phyloP scores from a whole-genome alignment of 2,888 invertebrate genomes.

The Lasius platythorax region DNA sequence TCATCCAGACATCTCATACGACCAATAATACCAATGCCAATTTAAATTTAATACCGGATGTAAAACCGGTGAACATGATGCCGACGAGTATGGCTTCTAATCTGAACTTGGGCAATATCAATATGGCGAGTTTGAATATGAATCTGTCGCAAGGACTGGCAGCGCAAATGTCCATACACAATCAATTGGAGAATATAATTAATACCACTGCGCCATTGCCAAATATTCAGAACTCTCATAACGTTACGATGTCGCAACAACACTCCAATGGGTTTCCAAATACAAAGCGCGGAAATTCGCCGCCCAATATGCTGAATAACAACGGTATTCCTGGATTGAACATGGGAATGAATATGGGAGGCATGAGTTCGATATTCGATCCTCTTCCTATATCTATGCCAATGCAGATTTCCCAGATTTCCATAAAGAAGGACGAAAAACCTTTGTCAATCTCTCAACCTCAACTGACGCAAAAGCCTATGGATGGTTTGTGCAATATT shows the following conservation, averaged over 20 bases:
- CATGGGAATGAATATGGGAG: constrained; percentile 86
- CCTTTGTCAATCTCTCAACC: constrained; percentile 90
- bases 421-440: constrained; percentile 88
- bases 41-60: constrained; percentile 80
- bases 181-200: constrained; percentile 82
- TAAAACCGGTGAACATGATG: constrained; percentile 82
- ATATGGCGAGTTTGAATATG: constrained; percentile 80
- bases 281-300: constrained; percentile 86
- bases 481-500: constrained; percentile 82
- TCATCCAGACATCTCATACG: constrained; percentile 76
- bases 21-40: constrained; percentile 71
- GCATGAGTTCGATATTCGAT: constrained; percentile 90
- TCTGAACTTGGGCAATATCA: constrained; percentile 80
- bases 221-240: constrained; percentile 82
- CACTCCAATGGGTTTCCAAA: constrained; percentile 86
- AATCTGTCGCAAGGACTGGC: constrained; percentile 79
- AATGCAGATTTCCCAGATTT: constrained; percentile 86
- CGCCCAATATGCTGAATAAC: constrained; percentile 85
- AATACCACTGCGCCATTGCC: constrained; percentile 78
- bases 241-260: constrained; percentile 79
- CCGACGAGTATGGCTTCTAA: constrained; percentile 79
- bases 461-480: constrained; percentile 81
- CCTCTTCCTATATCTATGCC: constrained; percentile 86
- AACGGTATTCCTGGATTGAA: constrained; percentile 86
- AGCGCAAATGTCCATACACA: constrained; percentile 81